Conservation (phyloP, 1,140 invertebrate genomes). For the Trachymyrmex septentrionalis region DNA sequence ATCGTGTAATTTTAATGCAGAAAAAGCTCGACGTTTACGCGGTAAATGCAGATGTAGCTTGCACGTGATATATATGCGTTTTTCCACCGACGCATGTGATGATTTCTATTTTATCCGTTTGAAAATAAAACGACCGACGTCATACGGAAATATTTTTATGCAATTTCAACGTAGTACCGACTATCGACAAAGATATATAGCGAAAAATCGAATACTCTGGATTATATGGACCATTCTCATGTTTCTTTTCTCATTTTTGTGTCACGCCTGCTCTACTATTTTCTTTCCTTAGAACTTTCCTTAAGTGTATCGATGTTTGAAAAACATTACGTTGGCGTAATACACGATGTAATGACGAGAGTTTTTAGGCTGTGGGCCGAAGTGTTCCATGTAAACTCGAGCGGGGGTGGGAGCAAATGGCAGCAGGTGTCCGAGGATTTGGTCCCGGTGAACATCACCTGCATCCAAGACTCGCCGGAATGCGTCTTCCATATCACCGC, state of each 20-base stretch:
- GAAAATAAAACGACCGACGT: slow-evolving; percentile 19
- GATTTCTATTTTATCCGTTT: slow-evolving; percentile 33
- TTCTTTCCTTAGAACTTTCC: slow-evolving; percentile 33
- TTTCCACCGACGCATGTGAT: slow-evolving; percentile 20
- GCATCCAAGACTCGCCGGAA: slow-evolving; percentile 97
- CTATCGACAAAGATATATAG: not conserved
- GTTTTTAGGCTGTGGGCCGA: slow-evolving; percentile 97
- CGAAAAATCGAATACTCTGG: not conserved
- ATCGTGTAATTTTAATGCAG: slow-evolving; percentile 38
- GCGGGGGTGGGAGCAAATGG: slow-evolving; percentile 96
- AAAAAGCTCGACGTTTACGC: slow-evolving; percentile 19
- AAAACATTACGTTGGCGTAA: not conserved
- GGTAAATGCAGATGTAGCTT: not conserved
- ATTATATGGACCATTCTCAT: not conserved
- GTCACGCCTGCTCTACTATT: slow-evolving; percentile 4
- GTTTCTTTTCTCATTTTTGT: not conserved
- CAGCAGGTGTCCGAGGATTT: slow-evolving; percentile 99
- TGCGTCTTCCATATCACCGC: slow-evolving; percentile 99
- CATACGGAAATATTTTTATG: slow-evolving; percentile 35
- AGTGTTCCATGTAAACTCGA: slow-evolving; percentile 98
- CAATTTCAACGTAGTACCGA: not conserved
- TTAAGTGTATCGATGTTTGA: slow-evolving; percentile 48
- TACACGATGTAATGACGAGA: slow-evolving; percentile 73
- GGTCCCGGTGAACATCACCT: slow-evolving; percentile 98
- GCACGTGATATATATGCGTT: not conserved